Conservation (phyloP, 2,113 vertebrate species). For the Calidris pugnax region DNA sequence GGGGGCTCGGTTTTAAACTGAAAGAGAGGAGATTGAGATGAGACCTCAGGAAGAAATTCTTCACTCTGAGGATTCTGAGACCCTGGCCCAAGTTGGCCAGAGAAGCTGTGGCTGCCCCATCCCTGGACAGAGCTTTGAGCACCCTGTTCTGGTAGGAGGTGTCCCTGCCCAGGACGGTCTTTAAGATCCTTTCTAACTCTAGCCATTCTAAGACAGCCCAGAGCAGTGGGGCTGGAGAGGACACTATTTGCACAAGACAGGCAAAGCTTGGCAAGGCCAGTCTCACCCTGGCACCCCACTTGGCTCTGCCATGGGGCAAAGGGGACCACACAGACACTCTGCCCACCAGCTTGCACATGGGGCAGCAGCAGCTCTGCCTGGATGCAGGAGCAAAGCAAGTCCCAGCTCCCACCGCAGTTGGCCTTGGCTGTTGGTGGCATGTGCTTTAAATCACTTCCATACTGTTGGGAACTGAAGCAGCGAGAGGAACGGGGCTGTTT, state of each 20-base stretch:
- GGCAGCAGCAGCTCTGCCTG: not conserved
- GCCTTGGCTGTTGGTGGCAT: not conserved
- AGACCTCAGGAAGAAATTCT: not conserved
- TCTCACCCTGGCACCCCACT: not conserved
- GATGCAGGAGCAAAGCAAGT: not conserved
- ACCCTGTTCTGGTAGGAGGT: not conserved
- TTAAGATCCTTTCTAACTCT: not conserved
- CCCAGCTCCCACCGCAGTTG: not conserved
- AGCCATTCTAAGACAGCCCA: not conserved
- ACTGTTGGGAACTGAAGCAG: not conserved
- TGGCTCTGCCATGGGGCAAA: not conserved
- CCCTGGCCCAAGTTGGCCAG: not conserved
- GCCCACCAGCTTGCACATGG: accelerated
- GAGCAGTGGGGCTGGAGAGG: not conserved
- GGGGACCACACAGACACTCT: not conserved
- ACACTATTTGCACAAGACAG: not conserved
- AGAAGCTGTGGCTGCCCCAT: not conserved
- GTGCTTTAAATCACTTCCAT: not conserved
- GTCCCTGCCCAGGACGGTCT: not conserved
- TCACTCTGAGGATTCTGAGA: not conserved
- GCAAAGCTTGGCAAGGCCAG: not conserved
- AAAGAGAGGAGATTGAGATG: not conserved
- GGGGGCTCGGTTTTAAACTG: not conserved
- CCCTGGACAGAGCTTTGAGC: not conserved
- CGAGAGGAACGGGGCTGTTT: not conserved